Percentiles rank a stretch among this genome's conserved stretches.
These are phyloP conservation scores for Priocnemis perturbator DNA, from an alignment of 2,888 invertebrate genomes.

Conservation along the genomic window DNA sequence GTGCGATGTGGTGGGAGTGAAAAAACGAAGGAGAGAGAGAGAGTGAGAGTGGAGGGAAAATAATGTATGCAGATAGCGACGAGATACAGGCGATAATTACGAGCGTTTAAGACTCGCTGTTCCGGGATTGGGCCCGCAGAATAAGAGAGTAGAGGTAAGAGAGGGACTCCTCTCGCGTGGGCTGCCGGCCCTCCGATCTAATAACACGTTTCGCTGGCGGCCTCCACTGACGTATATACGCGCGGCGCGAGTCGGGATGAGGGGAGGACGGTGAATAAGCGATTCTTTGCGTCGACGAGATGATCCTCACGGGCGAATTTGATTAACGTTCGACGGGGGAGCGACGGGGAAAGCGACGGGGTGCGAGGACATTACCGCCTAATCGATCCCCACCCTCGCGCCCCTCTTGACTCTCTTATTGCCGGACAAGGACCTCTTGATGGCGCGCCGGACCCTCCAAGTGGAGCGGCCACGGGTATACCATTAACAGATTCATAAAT, in stretches of 20 bases:
- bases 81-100: constrained; percentile 9
- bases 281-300: constrained; percentile 10
- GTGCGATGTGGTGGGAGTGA: too few relatives aligned
- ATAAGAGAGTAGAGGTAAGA: constrained; percentile 19
- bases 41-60: not conserved
- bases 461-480: too few relatives aligned
- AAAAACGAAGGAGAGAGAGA: not conserved
- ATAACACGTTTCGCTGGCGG: constrained; percentile 27
- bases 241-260: constrained; percentile 17
- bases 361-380: constrained; percentile 4
- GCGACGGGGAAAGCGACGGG: not conserved
- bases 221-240: constrained; percentile 22
- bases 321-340: not conserved
- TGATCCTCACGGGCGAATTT: not conserved
- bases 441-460: too few relatives aligned
- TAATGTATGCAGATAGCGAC: constrained; percentile 9
- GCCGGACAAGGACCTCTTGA: too few relatives aligned
- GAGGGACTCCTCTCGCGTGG: constrained; percentile 26
- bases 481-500: too few relatives aligned
- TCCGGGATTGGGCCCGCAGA: constrained; percentile 6
- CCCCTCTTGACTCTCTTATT: too few relatives aligned
- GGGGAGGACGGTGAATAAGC: constrained; percentile 9
- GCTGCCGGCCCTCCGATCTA: constrained; percentile 23
- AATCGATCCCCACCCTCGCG: too few relatives aligned
- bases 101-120: constrained; percentile 7